These are phyloP conservation scores for Osmerus eperlanus DNA, from an alignment of 2,113 vertebrate species.

Conservation along the genomic window DNA sequence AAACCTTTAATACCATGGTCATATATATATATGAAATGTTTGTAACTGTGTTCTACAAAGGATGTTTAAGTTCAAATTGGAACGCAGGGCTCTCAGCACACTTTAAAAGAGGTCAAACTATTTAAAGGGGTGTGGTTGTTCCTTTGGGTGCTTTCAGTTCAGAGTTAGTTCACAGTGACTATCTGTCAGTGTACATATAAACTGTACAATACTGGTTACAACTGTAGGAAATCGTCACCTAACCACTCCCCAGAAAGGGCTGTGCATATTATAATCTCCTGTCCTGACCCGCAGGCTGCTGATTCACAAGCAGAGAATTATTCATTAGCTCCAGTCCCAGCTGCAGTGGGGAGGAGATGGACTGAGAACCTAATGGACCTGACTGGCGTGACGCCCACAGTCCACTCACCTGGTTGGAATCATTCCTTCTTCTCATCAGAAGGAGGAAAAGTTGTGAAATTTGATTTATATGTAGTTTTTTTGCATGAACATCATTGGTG, in stretches of 20 bases:
- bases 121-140: neutral
- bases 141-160: neutral
- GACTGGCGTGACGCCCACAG: constrained; percentile 48
- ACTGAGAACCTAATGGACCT: constrained; percentile 37
- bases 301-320: constrained; percentile 35
- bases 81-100: too few relatives aligned
- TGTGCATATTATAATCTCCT: constrained; percentile 1
- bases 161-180: neutral
- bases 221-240: neutral
- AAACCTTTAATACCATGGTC: too few relatives aligned
- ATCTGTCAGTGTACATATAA: neutral
- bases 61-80: too few relatives aligned
- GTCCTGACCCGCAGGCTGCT: neutral
- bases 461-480: neutral
- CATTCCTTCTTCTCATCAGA: constrained; percentile 27
- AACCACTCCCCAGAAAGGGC: neutral
- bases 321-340: constrained; percentile 37
- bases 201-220: neutral
- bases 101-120: too few relatives aligned
- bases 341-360: constrained; percentile 41
- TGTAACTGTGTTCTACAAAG: too few relatives aligned
- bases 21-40: too few relatives aligned
- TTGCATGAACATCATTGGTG: too few relatives aligned
- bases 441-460: constrained; percentile 33
- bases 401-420: constrained; percentile 46